Evolutionary conservation across 2,113 vertebrate species (phyloP).

Genomic region (Vireo altiloquus): DNA sequence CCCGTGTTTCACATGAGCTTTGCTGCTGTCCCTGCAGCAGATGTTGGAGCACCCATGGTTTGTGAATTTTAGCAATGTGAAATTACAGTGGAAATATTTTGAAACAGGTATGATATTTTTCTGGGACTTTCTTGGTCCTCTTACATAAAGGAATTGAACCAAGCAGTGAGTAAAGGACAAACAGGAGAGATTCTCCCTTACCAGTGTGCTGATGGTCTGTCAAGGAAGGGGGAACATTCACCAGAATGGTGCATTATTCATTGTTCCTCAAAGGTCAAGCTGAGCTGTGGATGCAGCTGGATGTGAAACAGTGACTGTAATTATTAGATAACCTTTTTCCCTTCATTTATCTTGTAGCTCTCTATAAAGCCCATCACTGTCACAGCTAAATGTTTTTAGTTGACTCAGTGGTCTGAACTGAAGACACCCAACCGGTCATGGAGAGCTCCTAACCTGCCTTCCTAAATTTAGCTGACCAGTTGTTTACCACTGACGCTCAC

Average conservation of each 20-base stretch:
- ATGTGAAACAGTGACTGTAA: not conserved
- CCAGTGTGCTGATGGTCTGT: fast-evolving
- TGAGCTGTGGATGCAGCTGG: not conserved
- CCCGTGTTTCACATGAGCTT: not conserved
- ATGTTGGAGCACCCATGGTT: not conserved
- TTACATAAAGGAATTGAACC: not conserved
- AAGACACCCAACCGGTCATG: not conserved
- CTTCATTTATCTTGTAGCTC: slow-evolving; percentile 11
- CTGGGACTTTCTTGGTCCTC: not conserved
- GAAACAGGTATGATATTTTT: not conserved
- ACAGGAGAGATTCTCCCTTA: not conserved
- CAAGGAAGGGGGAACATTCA: not conserved
- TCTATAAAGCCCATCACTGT: not conserved
- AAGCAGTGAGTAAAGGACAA: not conserved
- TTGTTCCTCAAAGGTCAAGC: slow-evolving; percentile 8
- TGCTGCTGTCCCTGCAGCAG: not conserved
- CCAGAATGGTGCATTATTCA: not conserved
- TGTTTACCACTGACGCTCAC: fast-evolving
- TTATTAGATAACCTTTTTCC: slow-evolving; percentile 25
- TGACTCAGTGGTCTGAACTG: not conserved
- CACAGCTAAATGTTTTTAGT: not conserved
- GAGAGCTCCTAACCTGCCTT: not conserved
- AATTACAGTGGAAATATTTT: not conserved
- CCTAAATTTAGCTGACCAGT: not conserved
- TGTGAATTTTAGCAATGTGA: not conserved